phyloP scores from a whole-genome alignment of 2,113 vertebrate species.

The Lagenorhynchus albirostris region DNA sequence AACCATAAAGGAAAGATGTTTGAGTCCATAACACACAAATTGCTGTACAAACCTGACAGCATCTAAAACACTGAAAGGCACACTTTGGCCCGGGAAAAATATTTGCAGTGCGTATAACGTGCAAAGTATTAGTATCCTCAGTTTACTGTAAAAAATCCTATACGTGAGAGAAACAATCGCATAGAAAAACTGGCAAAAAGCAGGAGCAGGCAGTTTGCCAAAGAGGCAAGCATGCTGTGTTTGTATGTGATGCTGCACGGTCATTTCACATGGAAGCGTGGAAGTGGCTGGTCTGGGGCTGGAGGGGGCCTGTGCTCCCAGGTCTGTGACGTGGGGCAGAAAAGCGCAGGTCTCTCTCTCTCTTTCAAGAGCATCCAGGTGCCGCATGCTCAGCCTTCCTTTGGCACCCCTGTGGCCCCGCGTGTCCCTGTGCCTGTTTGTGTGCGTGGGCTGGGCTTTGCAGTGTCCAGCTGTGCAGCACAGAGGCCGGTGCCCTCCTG shows the following conservation, averaged over 20 bases:
- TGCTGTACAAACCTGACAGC: neutral
- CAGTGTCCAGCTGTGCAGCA: neutral
- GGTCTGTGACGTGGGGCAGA: neutral
- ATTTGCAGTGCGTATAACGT: fast-evolving
- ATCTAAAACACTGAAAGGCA: neutral
- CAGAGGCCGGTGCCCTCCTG: neutral
- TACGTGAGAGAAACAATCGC: neutral
- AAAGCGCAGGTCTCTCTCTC: neutral
- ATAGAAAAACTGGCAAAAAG: neutral
- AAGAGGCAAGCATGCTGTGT: neutral
- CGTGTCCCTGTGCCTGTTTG: neutral
- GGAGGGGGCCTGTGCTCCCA: neutral
- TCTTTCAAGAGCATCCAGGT: neutral
- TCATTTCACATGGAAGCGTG: neutral
- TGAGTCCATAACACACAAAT: neutral
- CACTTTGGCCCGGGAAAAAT: neutral
- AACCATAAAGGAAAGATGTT: neutral
- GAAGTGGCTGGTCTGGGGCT: neutral
- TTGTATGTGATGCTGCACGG: neutral
- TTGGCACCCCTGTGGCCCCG: neutral
- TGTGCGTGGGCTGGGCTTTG: neutral
- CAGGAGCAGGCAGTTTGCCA: neutral
- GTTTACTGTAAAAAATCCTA: neutral
- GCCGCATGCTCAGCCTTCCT: neutral
- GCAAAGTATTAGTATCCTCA: neutral